phyloP scores from a whole-genome alignment of 2,797 vertebrate genomes.

The Arremon brunneinucha region DNA sequence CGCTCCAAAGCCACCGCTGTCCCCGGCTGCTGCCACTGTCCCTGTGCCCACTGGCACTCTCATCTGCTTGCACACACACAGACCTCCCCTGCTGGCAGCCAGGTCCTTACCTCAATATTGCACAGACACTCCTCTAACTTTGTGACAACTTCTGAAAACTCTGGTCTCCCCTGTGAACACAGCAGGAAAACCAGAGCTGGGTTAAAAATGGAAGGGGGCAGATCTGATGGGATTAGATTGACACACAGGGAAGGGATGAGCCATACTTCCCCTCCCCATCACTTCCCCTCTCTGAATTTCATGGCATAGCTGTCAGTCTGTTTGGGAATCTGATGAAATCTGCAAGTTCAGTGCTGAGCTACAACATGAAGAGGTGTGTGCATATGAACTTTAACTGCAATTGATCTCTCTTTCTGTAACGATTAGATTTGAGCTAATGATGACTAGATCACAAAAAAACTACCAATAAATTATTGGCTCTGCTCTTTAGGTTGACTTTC shows the following conservation, averaged over 20 bases:
- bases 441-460: neutral
- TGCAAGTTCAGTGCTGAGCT: neutral
- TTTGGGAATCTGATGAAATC: neutral
- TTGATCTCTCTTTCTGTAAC: neutral
- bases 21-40: neutral
- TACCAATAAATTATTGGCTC: neutral
- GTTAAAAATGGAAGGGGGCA: neutral
- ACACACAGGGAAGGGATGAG: rapidly evolving
- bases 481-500: neutral
- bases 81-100: neutral
- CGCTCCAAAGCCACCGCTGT: neutral
- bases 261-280: neutral
- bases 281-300: neutral
- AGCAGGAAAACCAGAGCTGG: neutral
- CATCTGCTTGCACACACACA: neutral
- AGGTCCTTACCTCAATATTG: slow-evolving; percentile 86
- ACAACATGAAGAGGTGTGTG: rapidly evolving
- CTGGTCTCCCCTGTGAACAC: slow-evolving; percentile 86
- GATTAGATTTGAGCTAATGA: neutral
- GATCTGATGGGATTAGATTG: neutral
- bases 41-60: neutral
- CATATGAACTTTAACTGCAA: neutral
- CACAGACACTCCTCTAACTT: slow-evolving; percentile 92
- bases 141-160: slow-evolving; percentile 91
- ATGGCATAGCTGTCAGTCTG: neutral